A percentile compares a stretch with the other conserved stretches of the same genome.
phyloP scores from a whole-genome alignment of 2,797 vertebrate species.

The Thunnus albacares region DNA sequence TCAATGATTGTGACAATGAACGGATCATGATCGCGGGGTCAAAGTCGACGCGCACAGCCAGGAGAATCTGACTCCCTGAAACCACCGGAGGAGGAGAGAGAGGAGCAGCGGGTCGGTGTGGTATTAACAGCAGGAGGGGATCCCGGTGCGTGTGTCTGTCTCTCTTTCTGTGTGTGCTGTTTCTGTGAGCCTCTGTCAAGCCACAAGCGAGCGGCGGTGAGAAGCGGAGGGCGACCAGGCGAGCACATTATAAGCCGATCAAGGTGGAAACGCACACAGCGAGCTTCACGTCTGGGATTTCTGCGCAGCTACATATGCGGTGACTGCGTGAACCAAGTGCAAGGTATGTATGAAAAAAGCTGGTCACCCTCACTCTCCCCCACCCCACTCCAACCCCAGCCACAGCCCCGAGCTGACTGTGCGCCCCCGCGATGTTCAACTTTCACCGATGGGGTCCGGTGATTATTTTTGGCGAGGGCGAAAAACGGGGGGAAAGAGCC shows the following conservation, averaged over 20 bases:
- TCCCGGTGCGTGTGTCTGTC: slow-evolving; percentile 71
- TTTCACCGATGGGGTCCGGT: slow-evolving; percentile 53
- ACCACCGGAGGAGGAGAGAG: slow-evolving; percentile 25
- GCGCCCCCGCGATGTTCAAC: slow-evolving; percentile 37
- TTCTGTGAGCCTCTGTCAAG: slow-evolving; percentile 64
- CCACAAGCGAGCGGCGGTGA: slow-evolving; percentile 60
- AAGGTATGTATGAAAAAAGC: slow-evolving; percentile 72
- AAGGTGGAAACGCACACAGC: slow-evolving; percentile 78
- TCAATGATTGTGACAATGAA: slow-evolving; percentile 49
- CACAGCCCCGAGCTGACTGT: slow-evolving; percentile 10
- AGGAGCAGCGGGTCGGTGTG: slow-evolving; percentile 55
- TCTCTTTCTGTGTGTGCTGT: slow-evolving; percentile 39
- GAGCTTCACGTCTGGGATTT: slow-evolving; percentile 71
- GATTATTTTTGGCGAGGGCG: slow-evolving; percentile 34
- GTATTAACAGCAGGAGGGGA: slow-evolving; percentile 62
- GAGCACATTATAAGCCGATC: slow-evolving; percentile 84
- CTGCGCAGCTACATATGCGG: slow-evolving; percentile 72
- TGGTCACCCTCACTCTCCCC: too few species aligned
- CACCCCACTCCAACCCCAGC: not conserved
- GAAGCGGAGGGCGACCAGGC: slow-evolving; percentile 63
- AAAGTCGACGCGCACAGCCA: slow-evolving; percentile 70
- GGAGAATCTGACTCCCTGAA: slow-evolving; percentile 42
- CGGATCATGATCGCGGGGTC: slow-evolving; percentile 72
- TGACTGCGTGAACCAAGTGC: slow-evolving; percentile 70
- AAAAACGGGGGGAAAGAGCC: slow-evolving; percentile 10